A percentile compares a stretch with the other conserved stretches of the same genome.
Conservation (phyloP, 2,113 vertebrate genomes). For the Montifringilla adamsi region DNA sequence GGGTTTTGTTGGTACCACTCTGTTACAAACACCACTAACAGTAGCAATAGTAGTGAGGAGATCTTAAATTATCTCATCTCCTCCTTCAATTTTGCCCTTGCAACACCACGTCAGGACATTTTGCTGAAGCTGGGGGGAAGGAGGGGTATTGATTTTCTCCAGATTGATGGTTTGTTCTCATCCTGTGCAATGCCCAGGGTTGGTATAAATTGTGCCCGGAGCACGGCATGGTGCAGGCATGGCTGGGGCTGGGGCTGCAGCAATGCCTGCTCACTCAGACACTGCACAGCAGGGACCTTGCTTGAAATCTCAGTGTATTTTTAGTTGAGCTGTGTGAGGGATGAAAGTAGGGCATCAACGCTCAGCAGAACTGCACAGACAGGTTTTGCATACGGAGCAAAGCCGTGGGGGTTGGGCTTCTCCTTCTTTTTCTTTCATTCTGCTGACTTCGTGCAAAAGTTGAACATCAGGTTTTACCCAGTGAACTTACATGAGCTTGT, state of each 20-base stretch:
- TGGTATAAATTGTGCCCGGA: rapidly evolving
- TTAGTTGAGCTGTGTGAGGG: constrained; percentile 33
- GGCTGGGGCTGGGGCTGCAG: neutral
- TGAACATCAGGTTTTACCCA: constrained; percentile 1
- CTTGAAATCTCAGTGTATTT: constrained; percentile 33
- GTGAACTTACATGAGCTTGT: neutral
- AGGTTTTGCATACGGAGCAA: constrained; percentile 49
- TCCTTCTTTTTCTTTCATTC: neutral
- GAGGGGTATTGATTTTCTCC: neutral
- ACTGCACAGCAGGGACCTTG: constrained; percentile 2
- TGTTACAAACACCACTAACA: neutral
- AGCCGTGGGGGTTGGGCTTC: neutral
- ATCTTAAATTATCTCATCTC: neutral
- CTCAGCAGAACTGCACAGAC: constrained; percentile 19
- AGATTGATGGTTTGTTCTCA: neutral
- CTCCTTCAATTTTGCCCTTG: neutral
- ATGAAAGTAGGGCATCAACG: constrained; percentile 45
- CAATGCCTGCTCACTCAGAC: neutral
- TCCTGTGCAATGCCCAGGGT: neutral
- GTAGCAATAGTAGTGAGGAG: rapidly evolving
- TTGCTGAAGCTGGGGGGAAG: neutral
- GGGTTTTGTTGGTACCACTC: neutral
- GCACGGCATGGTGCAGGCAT: neutral
- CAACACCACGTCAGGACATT: neutral
- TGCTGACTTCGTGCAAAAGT: constrained; percentile 50